These are phyloP conservation scores for Aleadryas rufinucha DNA, from an alignment of 2,113 vertebrate genomes.

Conservation along the genomic window DNA sequence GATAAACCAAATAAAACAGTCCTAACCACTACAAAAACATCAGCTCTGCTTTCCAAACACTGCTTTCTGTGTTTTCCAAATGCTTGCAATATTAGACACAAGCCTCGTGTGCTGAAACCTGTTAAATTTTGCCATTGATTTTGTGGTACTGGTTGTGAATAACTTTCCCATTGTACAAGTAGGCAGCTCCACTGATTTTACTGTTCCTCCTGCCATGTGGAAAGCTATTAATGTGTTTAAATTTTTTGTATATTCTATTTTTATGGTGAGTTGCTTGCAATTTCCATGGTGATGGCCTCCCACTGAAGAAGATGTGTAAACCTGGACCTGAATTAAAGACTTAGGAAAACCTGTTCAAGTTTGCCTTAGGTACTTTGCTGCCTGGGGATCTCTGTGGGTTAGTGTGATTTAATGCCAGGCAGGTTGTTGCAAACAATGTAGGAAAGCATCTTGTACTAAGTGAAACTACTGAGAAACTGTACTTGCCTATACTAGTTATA, in stretches of 20 bases:
- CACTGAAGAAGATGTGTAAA: not conserved
- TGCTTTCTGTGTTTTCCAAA: not conserved
- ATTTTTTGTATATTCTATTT: not conserved
- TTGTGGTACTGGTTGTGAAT: not conserved
- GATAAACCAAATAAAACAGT: not conserved
- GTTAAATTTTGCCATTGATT: not conserved
- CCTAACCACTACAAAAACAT: not conserved
- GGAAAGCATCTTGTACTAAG: not conserved
- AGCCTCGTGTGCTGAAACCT: not conserved
- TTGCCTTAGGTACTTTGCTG: not conserved
- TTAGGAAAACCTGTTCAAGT: not conserved
- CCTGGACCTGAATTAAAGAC: not conserved
- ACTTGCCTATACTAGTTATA: not conserved
- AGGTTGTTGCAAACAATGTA: not conserved
- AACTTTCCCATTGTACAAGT: not conserved
- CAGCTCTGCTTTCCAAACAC: not conserved
- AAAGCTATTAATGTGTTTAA: not conserved
- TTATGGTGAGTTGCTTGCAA: not conserved
- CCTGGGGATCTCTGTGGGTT: not conserved
- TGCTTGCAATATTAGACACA: not conserved
- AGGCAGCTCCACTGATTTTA: not conserved
- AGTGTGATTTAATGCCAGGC: not conserved
- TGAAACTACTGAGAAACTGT: slow-evolving; percentile 15
- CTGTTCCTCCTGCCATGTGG: not conserved
- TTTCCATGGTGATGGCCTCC: not conserved